Conservation (phyloP, 2,888 invertebrate genomes). For the Protonemura montana region DNA sequence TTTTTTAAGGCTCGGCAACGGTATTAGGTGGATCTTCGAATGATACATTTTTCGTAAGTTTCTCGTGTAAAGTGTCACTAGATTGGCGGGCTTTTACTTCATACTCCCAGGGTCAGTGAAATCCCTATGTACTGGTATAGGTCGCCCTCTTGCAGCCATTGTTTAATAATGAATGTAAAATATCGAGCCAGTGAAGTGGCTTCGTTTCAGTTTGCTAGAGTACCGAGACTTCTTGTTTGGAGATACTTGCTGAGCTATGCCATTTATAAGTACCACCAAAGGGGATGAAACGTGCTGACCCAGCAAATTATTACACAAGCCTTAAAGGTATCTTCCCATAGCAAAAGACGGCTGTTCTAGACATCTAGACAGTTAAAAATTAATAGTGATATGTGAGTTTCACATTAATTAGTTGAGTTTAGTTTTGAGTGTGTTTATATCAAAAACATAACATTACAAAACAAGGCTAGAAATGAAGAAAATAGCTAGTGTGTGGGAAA, state of each 20-base stretch:
- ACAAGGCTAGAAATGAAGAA: no score
- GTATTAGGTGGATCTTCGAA: not conserved
- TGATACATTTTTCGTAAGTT: not conserved
- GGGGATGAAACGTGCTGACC: not conserved
- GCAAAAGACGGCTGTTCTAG: no score
- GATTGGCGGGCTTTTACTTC: not conserved
- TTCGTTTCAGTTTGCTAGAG: not conserved
- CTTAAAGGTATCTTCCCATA: no score
- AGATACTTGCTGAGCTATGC: conserved; percentile 3
- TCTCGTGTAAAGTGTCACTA: not conserved
- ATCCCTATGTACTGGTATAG: not conserved
- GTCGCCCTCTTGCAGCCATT: not conserved
- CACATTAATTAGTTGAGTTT: no score
- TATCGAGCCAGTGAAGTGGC: not conserved
- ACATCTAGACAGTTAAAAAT: no score
- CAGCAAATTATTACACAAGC: not conserved
- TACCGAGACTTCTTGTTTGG: not conserved
- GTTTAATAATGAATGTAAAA: not conserved
- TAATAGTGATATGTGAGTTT: no score
- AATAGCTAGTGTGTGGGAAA: no score
- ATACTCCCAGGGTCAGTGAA: not conserved
- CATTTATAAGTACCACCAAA: not conserved
- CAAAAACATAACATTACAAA: no score
- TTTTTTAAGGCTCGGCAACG: no score
- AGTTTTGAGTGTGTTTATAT: no score